A percentile compares a stretch with the other conserved stretches of the same genome.
Evolutionary conservation across 2,113 vertebrate species (phyloP).

Genomic region (Mastomys natalensis): DNA sequence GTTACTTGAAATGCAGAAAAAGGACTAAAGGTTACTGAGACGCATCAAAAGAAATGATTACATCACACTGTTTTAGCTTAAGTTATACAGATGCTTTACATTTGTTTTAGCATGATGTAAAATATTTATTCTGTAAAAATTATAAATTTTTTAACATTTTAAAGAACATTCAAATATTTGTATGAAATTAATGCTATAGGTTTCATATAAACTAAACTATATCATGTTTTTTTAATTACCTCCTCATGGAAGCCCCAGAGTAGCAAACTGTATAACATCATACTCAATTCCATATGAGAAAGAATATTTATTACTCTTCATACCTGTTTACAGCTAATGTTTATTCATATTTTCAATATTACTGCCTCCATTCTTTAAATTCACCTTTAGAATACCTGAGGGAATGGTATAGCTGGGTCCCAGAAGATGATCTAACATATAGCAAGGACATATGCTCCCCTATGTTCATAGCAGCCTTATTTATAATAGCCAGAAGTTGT

Average conservation of each 20-base stretch:
- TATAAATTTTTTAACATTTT: background rate
- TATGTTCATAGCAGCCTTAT: too few relatives aligned
- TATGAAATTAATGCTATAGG: background rate
- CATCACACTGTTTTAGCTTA: background rate
- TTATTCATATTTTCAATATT: background rate
- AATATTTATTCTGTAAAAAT: background rate
- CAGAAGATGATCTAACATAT: too few relatives aligned
- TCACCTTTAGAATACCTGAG: background rate
- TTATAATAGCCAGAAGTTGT: too few relatives aligned
- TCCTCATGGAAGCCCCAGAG: background rate
- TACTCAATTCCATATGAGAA: background rate
- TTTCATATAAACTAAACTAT: background rate
- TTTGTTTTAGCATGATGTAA: background rate
- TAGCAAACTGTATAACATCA: background rate
- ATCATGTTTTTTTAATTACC: background rate
- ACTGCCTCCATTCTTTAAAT: background rate
- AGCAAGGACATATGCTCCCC: too few relatives aligned
- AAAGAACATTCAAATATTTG: background rate
- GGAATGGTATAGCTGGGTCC: too few relatives aligned
- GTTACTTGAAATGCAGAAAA: background rate
- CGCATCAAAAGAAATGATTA: background rate
- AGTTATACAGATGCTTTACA: background rate
- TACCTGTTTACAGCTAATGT: background rate
- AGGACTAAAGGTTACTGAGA: background rate
- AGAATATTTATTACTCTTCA: background rate